Evolutionary conservation across 2,888 invertebrate genomes (phyloP), one percentile per base, ranked within the genome.

Genomic region (Tineola bisselliella): DNA sequence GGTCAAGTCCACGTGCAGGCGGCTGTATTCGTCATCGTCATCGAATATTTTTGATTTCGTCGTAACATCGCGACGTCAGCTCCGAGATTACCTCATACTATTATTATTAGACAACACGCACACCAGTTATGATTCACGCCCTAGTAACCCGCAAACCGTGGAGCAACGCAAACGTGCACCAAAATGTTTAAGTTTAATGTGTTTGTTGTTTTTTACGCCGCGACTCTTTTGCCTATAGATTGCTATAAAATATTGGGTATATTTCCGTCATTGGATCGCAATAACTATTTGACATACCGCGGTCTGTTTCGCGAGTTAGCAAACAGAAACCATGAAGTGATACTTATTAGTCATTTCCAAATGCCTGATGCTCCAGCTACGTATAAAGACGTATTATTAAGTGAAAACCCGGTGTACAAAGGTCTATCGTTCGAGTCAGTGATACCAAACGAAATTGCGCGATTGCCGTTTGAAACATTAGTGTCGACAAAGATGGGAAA

Each of bases 351-450:
- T 68, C 84, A 87, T 70, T 89, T 88, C 68, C 81, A 82, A 65
- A 72, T 81, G 65, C 73, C 77, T 31, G 70, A 87, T 65, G 77
- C 84, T 0, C 74, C 90, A 15, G 76, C 80, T 12, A 84, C 84
- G 61, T 90, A 89, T 74, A 86, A 81, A 64, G 90, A 91, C 65
- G 76, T 91, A 56, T 76, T 81, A 62, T 70, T 90, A 52, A 75
- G 76, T 69, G 77, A 84, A 60, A 77, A 78, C 64, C 75, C 75
- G 68, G 79, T 81, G 67, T 72, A 75, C 64, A 82, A 81, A 74
- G 81, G 82, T 30, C 68, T 84, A 63, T 84, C 87, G 30, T 86
- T 77, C 66, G 87, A 87, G 66, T 84, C 87, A 63, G 82, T 82
- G 74, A 83, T 86, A 64, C 76, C 75, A 69, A 86, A 78, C 63